A percentile compares a stretch with the other conserved stretches of the same genome.
phyloP scores from a whole-genome alignment of 2,113 vertebrate species.

The Anser cygnoides region DNA sequence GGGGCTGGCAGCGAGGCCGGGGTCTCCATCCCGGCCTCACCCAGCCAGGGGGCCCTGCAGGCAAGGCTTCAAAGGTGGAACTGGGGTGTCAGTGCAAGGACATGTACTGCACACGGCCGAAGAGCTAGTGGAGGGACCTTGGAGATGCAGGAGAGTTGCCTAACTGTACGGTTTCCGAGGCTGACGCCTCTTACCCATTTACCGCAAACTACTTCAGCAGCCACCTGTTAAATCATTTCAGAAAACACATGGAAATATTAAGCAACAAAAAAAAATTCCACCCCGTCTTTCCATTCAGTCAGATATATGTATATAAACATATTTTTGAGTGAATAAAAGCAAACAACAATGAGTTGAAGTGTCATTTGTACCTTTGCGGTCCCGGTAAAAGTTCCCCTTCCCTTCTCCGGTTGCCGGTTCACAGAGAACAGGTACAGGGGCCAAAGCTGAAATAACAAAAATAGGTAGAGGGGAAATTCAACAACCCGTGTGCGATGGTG shows the following conservation, averaged over 20 bases:
- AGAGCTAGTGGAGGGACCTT: fast-evolving
- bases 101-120: not conserved
- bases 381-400: not conserved
- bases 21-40: not conserved
- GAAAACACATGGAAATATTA: slow-evolving; percentile 27
- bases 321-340: not conserved
- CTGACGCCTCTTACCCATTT: not conserved
- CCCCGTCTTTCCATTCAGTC: slow-evolving; percentile 30
- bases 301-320: not conserved
- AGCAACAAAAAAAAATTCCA: slow-evolving; percentile 6
- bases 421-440: not conserved
- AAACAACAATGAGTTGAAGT: not conserved
- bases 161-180: not conserved
- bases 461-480: not conserved
- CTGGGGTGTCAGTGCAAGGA: not conserved
- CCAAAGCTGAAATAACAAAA: not conserved
- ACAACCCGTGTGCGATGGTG: not conserved
- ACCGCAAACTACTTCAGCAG: slow-evolving; percentile 15
- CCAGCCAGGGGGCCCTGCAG: too few species aligned
- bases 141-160: not conserved
- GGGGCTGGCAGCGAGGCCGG: not conserved
- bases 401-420: not conserved
- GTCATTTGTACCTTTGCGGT: not conserved
- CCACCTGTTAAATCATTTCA: not conserved
- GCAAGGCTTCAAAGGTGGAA: not conserved